A percentile compares a stretch with the other conserved stretches of the same genome.
phyloP scores from a whole-genome alignment of 2,113 vertebrate genomes.

The Gambusia affinis region DNA sequence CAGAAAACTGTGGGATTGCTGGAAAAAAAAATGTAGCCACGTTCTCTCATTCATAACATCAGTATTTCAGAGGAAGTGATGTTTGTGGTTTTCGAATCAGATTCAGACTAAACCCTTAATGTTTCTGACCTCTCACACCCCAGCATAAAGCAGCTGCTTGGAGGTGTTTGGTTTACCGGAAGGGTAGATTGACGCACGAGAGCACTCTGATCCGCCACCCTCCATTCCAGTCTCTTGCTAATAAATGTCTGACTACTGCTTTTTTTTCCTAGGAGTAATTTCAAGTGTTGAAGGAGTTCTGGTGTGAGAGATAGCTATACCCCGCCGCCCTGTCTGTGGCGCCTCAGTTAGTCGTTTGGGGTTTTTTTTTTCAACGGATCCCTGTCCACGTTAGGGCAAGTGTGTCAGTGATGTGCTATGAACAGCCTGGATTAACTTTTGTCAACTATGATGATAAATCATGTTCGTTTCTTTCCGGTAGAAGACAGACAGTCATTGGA shows the following conservation, averaged over 20 bases:
- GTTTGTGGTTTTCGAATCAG: no score
- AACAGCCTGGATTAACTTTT: conserved; percentile 5
- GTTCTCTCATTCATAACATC: no score
- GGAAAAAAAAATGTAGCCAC: no score
- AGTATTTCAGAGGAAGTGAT: no score
- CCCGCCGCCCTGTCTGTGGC: conserved; percentile 17
- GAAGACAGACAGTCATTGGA: no score
- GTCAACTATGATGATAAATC: conserved; percentile 54
- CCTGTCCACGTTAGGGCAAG: conserved; percentile 4
- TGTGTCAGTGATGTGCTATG: not conserved
- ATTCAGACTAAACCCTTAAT: no score
- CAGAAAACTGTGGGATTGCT: no score
- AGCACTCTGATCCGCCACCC: not conserved
- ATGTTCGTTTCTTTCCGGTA: conserved; percentile 8
- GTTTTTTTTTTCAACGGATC: conserved; percentile 21
- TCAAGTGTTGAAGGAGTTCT: conserved; percentile 45
- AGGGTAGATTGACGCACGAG: conserved; percentile 36
- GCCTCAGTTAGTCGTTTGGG: conserved; percentile 26
- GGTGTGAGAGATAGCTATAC: conserved; percentile 59
- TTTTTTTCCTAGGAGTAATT: conserved; percentile 36
- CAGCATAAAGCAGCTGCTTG: not conserved
- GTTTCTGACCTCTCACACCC: no score
- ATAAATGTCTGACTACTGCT: conserved; percentile 22
- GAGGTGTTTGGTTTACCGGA: not conserved
- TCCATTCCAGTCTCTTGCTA: conserved; percentile 17